Evolutionary conservation across 2,797 vertebrate genomes (phyloP).

Genomic region (Lepilemur septentrionalis): DNA sequence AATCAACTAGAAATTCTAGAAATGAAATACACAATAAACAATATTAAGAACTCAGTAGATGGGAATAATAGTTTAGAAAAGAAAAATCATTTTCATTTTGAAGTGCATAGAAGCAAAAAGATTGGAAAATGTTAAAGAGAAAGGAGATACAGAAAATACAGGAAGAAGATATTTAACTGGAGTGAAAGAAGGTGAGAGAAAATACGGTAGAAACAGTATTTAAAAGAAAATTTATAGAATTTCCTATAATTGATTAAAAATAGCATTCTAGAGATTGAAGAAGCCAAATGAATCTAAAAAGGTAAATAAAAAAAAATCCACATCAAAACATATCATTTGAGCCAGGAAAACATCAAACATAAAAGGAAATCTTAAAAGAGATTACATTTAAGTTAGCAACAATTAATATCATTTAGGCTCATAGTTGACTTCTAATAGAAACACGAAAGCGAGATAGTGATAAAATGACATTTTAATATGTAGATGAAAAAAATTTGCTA

Average conservation of each 20-base stretch:
- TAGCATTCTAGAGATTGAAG: background rate
- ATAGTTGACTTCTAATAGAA: background rate
- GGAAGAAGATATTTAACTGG: background rate
- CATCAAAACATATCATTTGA: background rate
- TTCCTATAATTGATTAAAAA: background rate
- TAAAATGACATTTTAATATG: background rate
- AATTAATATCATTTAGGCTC: background rate
- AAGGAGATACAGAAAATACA: background rate
- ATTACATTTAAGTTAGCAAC: background rate
- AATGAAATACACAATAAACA: background rate
- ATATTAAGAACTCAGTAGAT: background rate
- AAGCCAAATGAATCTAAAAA: background rate
- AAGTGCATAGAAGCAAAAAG: background rate
- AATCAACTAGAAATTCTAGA: background rate
- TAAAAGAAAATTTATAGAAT: background rate
- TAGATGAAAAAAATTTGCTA: background rate
- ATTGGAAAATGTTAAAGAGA: background rate
- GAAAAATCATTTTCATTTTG: background rate
- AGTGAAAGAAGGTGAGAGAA: background rate
- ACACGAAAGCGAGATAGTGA: background rate
- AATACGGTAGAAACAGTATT: background rate
- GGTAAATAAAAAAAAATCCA: background rate
- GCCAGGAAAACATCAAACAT: background rate
- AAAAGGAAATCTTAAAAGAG: background rate
- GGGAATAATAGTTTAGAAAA: background rate